phyloP scores from a whole-genome alignment of 2,113 vertebrate genomes.

The Chamaetylas fuelleborni region DNA sequence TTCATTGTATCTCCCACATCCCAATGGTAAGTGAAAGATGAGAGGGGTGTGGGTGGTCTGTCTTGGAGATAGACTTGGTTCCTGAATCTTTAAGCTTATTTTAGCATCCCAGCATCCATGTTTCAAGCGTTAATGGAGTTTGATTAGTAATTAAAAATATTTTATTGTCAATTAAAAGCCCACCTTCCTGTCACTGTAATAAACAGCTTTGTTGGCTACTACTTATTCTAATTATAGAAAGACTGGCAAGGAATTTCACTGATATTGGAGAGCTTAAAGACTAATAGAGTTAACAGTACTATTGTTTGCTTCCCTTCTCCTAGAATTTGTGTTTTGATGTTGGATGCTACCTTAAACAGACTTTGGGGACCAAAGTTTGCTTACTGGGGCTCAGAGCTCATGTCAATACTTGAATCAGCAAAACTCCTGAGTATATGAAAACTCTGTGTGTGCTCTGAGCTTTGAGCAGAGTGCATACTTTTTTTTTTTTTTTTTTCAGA shows the following conservation, averaged over 20 bases:
- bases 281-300: not conserved
- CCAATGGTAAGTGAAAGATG: not conserved
- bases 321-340: not conserved
- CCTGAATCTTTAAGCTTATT: not conserved
- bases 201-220: not conserved
- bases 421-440: not conserved
- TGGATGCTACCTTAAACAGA: not conserved
- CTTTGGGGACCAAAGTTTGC: not conserved
- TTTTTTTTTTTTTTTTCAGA: not conserved
- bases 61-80: not conserved
- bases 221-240: not conserved
- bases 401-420: not conserved
- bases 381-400: not conserved
- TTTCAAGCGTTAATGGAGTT: not conserved
- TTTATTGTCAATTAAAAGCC: not conserved
- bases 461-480: not conserved
- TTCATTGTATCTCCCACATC: not conserved
- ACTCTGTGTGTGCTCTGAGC: not conserved
- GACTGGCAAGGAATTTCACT: not conserved
- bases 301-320: not conserved
- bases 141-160: not conserved
- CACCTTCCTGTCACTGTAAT: not conserved
- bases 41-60: not conserved
- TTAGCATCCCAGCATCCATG: not conserved
- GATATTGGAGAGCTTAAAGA: not conserved